Percentiles rank a stretch among this genome's conserved stretches.
phyloP scores from a whole-genome alignment of 2,113 vertebrate species.

The Pterophyllum scalare region DNA sequence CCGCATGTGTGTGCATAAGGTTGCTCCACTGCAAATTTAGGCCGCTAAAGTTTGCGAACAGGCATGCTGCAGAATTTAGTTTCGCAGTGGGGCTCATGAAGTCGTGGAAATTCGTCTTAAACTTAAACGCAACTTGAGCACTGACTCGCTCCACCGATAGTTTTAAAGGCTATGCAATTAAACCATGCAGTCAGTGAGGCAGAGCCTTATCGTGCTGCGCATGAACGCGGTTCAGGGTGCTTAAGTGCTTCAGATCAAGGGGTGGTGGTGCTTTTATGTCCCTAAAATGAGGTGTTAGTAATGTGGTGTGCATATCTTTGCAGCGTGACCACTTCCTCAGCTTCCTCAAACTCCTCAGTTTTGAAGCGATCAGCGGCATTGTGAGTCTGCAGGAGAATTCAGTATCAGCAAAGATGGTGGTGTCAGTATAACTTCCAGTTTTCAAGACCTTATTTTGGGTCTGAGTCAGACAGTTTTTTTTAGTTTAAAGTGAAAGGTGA shows the following conservation, averaged over 20 bases:
- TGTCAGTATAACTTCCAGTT: no score
- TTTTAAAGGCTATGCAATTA: neutral
- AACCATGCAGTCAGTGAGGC: neutral
- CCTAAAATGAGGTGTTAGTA: neutral
- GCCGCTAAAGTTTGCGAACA: neutral
- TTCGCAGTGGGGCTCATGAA: neutral
- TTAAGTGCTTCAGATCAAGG: neutral
- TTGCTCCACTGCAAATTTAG: neutral
- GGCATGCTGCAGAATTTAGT: neutral
- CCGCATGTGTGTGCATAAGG: neutral
- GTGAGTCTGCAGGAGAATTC: neutral
- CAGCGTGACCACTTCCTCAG: neutral
- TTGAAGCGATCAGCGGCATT: neutral
- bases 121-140: neutral
- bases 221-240: neutral
- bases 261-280: neutral
- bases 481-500: neutral
- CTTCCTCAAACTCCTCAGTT: neutral
- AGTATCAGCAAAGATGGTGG: neutral
- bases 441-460: neutral
- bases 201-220: neutral
- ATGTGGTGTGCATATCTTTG: neutral
- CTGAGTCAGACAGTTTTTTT: neutral
- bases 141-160: neutral
- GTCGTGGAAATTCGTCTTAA: neutral